Base-by-base conservation (phyloP, 1,140 invertebrate genomes). In the Bombus consobrinus region DNA sequence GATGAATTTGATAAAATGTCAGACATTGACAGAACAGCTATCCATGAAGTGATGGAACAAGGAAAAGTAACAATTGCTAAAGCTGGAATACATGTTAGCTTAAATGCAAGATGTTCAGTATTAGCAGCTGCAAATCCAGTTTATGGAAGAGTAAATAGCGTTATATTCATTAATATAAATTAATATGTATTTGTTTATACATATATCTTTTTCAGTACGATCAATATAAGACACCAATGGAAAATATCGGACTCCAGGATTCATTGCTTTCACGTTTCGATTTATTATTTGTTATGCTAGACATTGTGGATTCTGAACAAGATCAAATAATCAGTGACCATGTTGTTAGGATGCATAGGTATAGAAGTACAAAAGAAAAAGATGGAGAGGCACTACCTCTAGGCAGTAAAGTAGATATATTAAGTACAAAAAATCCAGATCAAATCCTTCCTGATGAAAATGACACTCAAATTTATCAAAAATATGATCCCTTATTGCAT, bases 1-100 rank as follows among this genome's bases (percentile, higher is more conserved):
- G 99, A 99, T 95, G 99, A 99, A 96, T 99, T 99, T 95, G 99
- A 99, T 95, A 99, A 99, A 96, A 99, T 99, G 99, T 99, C 98
- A n/a, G 99, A 99, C 93, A 98, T 99, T 81, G 99, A 99, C 96
- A 96, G 99, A 91, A 99, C 99, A 28, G 99, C 99, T 39, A 99
- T 99, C 87, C 99, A 99, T 94, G 99, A 99, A 96, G 99, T 99
- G 6, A 98, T 98, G 98, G 98, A 98, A 96, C 98, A 98, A 94
- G 98, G 98, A 37, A 96, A 98, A 91, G 99, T 99, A 3, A 99
- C 99, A 10, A 99, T 99, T 89, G 97, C 99, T 13, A 99, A 99
- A 96, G 99, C 99, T 75, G 99, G 99, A 47, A 99, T 99, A 89
- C 99, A 99, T 94, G 99, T 99, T 2, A 97, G 98, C 75, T 96